These are phyloP conservation scores for Limnephilus auricula DNA, from an alignment of 2,888 invertebrate genomes.

Conservation along the genomic window DNA sequence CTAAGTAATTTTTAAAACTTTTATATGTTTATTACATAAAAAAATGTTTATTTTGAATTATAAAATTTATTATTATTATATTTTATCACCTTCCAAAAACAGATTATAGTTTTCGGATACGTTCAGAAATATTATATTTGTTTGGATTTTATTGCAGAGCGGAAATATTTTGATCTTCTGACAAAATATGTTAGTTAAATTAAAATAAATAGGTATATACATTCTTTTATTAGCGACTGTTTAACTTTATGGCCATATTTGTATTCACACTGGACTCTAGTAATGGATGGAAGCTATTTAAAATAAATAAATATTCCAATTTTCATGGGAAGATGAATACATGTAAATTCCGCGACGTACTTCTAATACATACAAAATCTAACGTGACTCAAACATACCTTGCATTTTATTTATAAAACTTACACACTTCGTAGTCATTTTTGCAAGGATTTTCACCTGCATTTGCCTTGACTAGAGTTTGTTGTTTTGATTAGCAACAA, in stretches of 20 bases:
- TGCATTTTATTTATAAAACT: neutral
- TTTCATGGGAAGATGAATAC: neutral
- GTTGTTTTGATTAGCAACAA: neutral
- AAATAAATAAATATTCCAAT: neutral
- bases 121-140: too few species aligned
- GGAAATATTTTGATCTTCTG: too few species aligned
- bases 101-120: too few species aligned
- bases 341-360: neutral
- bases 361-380: neutral
- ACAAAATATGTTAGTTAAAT: too few species aligned
- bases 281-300: neutral
- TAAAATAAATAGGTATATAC: too few species aligned
- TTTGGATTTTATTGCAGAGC: too few species aligned
- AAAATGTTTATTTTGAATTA: too few species aligned
- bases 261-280: neutral
- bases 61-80: too few species aligned
- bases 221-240: neutral
- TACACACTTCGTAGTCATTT: neutral
- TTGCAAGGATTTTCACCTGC: neutral
- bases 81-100: too few species aligned
- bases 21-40: too few species aligned
- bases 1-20: too few species aligned
- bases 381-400: neutral
- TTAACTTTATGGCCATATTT: neutral
- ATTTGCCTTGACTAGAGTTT: neutral